Base-by-base conservation (phyloP, 2,113 vertebrate species). In the Xenus cinereus region DNA sequence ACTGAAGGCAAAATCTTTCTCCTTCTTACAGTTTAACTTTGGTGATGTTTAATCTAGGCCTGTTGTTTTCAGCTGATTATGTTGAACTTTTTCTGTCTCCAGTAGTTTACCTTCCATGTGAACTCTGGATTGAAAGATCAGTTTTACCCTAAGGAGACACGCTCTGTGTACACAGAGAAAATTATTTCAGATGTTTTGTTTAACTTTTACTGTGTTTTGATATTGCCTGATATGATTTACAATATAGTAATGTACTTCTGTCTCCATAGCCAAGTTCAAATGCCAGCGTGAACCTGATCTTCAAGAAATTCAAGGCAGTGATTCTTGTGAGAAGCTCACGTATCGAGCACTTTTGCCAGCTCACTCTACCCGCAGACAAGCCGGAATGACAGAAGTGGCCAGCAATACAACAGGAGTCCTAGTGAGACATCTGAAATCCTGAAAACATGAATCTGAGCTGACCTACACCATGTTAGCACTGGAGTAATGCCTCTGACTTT, bases 401-500 rank as follows among this genome's bases (percentile, higher is more conserved):
- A 50, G 82, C 63, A 54, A 7, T 45, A 69, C 82, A 86, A 71
- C n/a, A 60, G 50, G 56, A 86, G 46, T 30, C 81, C 93, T 80
- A 63, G 68, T 2, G 57, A 94, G 76, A 48, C 39, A 8, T 33
- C 37, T 62, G 85, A 63, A 75, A 90, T 35, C 14, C 69, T 56
- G 64, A 10, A 20, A 95, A 73, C 83, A 3, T 57, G 5, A 12
- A 56, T 87, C 41, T 20, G 53, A 75, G 83, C 90, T 84, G 95
- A 87, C 84, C 83, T 89, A 57, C 78, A 45, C 92, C 9, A 1
- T 39, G 86, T n/a, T 87, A 89, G 87, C 90, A 24, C 84, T 46
- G 90, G 75, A 35, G 78, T 26, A 82, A 73, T 63, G 92, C 80
- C 83, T 82, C 83, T 68, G 94, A 82, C 96, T 97, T 91, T 95